phyloP scores from a whole-genome alignment of 92 coral and sea anemone species.

The Montipora capitata region DNA sequence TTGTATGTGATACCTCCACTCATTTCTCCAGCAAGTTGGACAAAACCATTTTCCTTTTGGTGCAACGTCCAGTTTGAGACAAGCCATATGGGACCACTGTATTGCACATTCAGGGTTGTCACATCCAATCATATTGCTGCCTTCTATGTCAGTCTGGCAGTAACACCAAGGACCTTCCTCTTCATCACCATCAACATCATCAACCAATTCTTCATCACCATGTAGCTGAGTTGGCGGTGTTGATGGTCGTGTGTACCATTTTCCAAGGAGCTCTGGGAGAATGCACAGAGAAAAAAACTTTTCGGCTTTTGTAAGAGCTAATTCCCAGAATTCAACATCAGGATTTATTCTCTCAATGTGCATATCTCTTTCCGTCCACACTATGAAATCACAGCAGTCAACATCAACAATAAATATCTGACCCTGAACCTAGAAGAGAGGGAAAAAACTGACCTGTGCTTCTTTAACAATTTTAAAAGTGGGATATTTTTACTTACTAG shows the following conservation, averaged over 20 bases:
- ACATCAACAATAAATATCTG: slow-evolving; percentile 49
- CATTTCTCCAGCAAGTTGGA: slow-evolving; percentile 47
- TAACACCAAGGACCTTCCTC: slow-evolving; percentile 63
- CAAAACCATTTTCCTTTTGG: slow-evolving; percentile 73
- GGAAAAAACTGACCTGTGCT: background rate
- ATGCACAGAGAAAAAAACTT: slow-evolving; percentile 35
- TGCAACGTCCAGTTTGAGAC: slow-evolving; percentile 35
- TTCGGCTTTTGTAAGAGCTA: slow-evolving; percentile 38
- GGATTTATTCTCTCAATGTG: slow-evolving; percentile 65
- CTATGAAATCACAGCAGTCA: slow-evolving; percentile 70
- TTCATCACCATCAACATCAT: background rate
- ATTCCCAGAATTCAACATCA: slow-evolving; percentile 58
- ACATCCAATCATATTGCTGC: slow-evolving; percentile 69
- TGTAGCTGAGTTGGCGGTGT: background rate
- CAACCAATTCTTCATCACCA: slow-evolving; percentile 17
- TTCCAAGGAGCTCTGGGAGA: slow-evolving; percentile 58
- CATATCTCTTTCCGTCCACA: slow-evolving; percentile 63
- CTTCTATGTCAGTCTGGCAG: slow-evolving; percentile 38
- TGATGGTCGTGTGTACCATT: slow-evolving; percentile 50
- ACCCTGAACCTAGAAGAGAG: slow-evolving; percentile 6
- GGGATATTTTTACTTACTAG: background rate
- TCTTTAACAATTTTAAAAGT: slow-evolving; percentile 1
- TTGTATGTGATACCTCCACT: background rate
- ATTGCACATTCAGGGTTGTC: slow-evolving; percentile 58
- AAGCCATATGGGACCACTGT: slow-evolving; percentile 68